phyloP scores from a whole-genome alignment of 1,140 invertebrate species.

The Thereuonema tuberculata region DNA sequence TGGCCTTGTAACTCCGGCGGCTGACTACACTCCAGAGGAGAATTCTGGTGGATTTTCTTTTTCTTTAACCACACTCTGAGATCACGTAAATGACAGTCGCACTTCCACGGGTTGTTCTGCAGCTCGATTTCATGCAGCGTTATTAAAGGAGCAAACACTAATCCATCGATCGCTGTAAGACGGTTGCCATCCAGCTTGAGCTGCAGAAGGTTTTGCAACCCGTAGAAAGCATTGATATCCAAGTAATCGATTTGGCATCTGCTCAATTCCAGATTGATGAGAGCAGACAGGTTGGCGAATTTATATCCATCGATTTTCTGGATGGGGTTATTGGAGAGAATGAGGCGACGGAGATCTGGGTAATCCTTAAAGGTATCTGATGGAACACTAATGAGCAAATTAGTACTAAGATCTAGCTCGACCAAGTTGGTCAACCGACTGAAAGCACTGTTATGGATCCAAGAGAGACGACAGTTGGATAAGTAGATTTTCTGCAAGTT shows the following conservation, averaged over 20 bases:
- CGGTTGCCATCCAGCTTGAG: constrained; percentile 69
- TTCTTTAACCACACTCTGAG: constrained; percentile 69
- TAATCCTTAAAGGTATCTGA: constrained; percentile 58
- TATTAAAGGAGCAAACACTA: constrained; percentile 20
- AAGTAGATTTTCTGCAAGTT: constrained; percentile 76
- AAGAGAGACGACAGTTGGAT: constrained; percentile 48
- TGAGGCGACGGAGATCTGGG: constrained; percentile 54
- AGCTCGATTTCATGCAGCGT: constrained; percentile 62
- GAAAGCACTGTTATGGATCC: constrained; percentile 40
- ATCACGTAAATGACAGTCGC: constrained; percentile 67
- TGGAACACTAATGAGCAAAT: constrained; percentile 60
- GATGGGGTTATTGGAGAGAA: constrained; percentile 63
- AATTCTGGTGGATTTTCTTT: constrained; percentile 62
- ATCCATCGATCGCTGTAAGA: constrained; percentile 40
- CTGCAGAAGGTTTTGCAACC: constrained; percentile 56
- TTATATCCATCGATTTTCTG: constrained; percentile 55
- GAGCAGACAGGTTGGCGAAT: constrained; percentile 54
- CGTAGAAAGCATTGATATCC: constrained; percentile 58
- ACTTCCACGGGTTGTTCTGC: constrained; percentile 82
- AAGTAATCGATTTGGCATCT: constrained; percentile 62
- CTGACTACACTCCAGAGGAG: constrained; percentile 51
- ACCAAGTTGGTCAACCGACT: constrained; percentile 70
- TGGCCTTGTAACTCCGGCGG: constrained; percentile 25
- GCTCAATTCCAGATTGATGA: constrained; percentile 72
- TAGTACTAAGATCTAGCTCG: constrained; percentile 71